These are phyloP conservation scores for Cynopterus brachyotis DNA, from an alignment of 2,113 vertebrate genomes.

Conservation along the genomic window DNA sequence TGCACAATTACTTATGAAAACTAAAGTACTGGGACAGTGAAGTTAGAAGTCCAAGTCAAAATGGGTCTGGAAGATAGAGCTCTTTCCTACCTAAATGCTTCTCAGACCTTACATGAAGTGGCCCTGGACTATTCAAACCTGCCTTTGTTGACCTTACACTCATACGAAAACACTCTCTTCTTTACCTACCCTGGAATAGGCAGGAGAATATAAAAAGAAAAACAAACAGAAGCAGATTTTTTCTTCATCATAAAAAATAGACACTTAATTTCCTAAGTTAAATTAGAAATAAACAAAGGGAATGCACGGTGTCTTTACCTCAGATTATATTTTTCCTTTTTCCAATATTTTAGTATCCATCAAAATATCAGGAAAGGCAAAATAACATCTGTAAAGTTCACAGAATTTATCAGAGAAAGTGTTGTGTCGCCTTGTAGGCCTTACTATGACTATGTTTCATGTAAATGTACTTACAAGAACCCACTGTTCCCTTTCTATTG, in stretches of 20 bases:
- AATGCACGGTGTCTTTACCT: neutral
- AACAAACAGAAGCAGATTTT: neutral
- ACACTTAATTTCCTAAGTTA: neutral
- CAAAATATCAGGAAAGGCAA: neutral
- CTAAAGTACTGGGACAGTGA: neutral
- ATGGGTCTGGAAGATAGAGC: neutral
- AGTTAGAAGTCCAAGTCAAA: neutral
- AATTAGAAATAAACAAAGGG: neutral
- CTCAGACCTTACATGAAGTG: neutral
- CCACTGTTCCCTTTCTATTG: neutral
- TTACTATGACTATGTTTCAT: neutral
- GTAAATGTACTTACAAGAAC: neutral
- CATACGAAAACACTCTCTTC: neutral
- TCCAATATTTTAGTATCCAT: neutral
- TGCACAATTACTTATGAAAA: neutral
- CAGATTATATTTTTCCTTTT: neutral
- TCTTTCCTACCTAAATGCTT: neutral
- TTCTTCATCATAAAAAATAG: neutral
- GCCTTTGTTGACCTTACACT: neutral
- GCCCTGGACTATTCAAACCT: neutral
- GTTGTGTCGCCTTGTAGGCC: neutral
- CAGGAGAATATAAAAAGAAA: neutral
- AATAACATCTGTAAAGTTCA: neutral
- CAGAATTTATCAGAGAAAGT: neutral
- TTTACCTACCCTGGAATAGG: neutral